Conservation (phyloP, 2,888 invertebrate genomes). For the Hypomecis atomaria region DNA sequence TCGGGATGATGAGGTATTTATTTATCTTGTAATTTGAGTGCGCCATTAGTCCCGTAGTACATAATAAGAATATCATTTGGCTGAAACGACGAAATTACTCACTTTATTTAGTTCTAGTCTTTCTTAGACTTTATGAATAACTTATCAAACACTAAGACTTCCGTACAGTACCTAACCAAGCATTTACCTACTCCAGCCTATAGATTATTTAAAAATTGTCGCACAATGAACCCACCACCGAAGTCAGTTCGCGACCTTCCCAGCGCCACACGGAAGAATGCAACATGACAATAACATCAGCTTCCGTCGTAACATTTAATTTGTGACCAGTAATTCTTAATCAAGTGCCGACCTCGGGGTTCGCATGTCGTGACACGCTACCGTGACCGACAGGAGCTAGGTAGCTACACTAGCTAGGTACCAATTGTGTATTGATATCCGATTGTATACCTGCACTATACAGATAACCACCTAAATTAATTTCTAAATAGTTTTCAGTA, state of each 20-base stretch:
- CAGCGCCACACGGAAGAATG: conserved; percentile 31
- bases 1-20: too few relatives aligned
- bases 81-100: too few relatives aligned
- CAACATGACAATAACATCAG: conserved; percentile 31
- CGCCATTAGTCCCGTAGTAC: too few relatives aligned
- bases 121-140: too few relatives aligned
- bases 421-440: neutral
- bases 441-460: neutral
- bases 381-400: conserved; percentile 19
- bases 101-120: too few relatives aligned
- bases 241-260: conserved; percentile 19
- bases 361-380: conserved; percentile 32
- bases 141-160: too few relatives aligned
- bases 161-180: too few relatives aligned
- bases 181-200: too few relatives aligned
- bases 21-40: too few relatives aligned
- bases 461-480: too few relatives aligned
- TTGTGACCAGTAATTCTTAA: conserved; percentile 30
- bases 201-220: neutral
- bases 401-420: neutral
- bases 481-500: too few relatives aligned
- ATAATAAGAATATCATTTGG: too few relatives aligned
- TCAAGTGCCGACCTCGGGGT: conserved; percentile 36
- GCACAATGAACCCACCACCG: neutral
- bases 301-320: conserved; percentile 42